Conservation (phyloP, 1,140 invertebrate genomes). For the Drosophila ambigua region DNA sequence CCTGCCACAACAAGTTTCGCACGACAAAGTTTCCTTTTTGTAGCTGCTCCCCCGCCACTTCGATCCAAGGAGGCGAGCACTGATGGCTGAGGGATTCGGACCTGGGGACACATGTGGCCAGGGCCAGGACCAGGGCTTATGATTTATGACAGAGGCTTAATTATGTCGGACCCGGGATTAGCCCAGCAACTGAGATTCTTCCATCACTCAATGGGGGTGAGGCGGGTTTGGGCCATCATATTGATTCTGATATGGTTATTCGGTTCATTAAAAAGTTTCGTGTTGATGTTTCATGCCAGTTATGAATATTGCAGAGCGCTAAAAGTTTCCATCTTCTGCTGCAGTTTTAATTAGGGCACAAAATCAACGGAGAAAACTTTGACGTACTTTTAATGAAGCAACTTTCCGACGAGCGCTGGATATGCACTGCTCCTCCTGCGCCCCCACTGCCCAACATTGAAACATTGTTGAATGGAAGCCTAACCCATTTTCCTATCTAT, state of each 20-base stretch:
- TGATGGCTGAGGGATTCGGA: neutral
- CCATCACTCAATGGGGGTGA: neutral
- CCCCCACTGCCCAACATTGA: conserved; percentile 1
- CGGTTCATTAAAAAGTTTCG: conserved; percentile 75
- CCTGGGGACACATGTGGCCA: conserved; percentile 34
- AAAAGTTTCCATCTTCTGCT: conserved; percentile 57
- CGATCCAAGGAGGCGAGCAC: no score
- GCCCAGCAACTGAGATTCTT: conserved; percentile 18
- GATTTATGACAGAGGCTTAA: conserved; percentile 62
- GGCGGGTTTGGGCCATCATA: conserved; percentile 14
- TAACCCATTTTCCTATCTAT: neutral
- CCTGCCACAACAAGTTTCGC: conserved; percentile 47
- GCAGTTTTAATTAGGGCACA: conserved; percentile 77
- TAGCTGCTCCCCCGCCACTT: neutral
- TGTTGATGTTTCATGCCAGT: conserved; percentile 69
- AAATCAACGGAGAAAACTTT: conserved; percentile 74
- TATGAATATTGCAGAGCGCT: conserved; percentile 66
- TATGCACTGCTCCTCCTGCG: conserved; percentile 1
- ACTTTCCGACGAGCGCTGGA: conserved; percentile 43
- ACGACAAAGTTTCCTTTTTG: conserved; percentile 57
- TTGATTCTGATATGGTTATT: conserved; percentile 69
- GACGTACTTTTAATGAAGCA: conserved; percentile 76
- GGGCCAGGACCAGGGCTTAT: conserved; percentile 14
- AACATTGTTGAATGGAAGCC: conserved; percentile 15
- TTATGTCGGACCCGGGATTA: conserved; percentile 60